Evolutionary conservation across 37 sponge, comb jelly and placozoan species (phyloP).

Genomic region (Geodia barretti): DNA sequence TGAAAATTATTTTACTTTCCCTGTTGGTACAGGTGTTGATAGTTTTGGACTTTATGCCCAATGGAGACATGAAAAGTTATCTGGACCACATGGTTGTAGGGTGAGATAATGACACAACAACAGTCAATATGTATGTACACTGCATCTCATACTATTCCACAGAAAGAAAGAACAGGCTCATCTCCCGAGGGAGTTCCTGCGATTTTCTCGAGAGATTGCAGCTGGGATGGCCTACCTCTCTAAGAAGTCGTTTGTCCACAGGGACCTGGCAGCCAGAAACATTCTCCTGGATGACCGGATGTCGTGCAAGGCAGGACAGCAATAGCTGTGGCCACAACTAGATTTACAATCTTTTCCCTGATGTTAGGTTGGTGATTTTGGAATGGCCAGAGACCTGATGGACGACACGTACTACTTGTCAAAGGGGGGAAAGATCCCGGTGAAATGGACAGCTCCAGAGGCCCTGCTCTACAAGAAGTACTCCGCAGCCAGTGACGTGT

Average conservation of each 20-base stretch:
- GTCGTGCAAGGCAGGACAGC: conserved; percentile 65
- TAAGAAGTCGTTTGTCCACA: conserved; percentile 55
- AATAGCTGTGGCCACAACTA: no score
- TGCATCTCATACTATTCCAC: neutral
- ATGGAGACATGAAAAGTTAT: conserved; percentile 48
- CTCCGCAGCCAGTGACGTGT: conserved; percentile 58
- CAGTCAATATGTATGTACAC: neutral
- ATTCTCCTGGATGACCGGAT: conserved; percentile 38
- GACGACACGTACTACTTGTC: neutral
- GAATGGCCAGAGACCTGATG: neutral
- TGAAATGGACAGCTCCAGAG: conserved; percentile 23
- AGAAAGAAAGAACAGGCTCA: neutral
- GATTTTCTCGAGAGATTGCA: conserved; percentile 60
- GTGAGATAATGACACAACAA: neutral
- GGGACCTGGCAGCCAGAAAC: conserved; percentile 77
- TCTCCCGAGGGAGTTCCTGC: conserved; percentile 24
- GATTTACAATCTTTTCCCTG: neutral
- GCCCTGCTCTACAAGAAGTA: conserved; percentile 57
- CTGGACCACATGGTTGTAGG: conserved; percentile 1
- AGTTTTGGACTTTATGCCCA: conserved; percentile 43
- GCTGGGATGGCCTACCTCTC: conserved; percentile 69
- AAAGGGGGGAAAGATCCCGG: neutral
- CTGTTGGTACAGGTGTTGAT: conserved; percentile 29
- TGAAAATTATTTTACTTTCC: no score
- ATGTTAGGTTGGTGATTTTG: neutral